Base-by-base conservation (phyloP, 1,140 invertebrate genomes). In the Brachionus sp. region DNA sequence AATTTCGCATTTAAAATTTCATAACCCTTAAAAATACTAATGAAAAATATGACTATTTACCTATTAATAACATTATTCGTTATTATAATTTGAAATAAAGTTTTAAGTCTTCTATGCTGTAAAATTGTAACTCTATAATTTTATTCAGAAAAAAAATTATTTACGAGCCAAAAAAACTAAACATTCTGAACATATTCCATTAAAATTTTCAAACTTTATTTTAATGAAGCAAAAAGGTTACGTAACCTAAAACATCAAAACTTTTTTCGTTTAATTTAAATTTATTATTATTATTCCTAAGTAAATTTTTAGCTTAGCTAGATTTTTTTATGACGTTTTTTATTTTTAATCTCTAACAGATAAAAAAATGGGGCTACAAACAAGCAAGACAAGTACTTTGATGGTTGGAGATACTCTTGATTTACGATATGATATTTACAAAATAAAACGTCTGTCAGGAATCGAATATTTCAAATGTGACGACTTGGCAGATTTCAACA, bases 401-500 rank as follows among this genome's bases (percentile, higher is more conserved):
- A 80, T 66, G 39, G 50, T 42, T 12, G 77, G 77, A 25, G 77
- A 80, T 29, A 42, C 50, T 37, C 50, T 80, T 44, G 77, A 66
- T 29, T 29, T 9, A 16, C 7, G 77, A 12, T 80, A 80, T 80
- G 77, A 80, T 62, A 80, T 80, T 35, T 80, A 80, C 37, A 80
- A 80, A 66, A 80, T 80, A 9, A 80, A 66, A 62, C 29, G 57
- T 5, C 19, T 80, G 19, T 35, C 29, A 0, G 50, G 50, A 4
- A 66, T 80, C 13, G 77, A 80, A 37, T 80, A 80, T 62, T 80
- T 80, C 50, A 80, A 80, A 62, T 57, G 50, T 29, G 50, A 80
- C 37, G 77, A 80, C 23, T 33, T 80, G 10, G 35, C 39, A 23
- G 77, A 80, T 42, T 62, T 62, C 37, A 66, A 80, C 23, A 66